A percentile compares a stretch with the other conserved stretches of the same genome.
These are phyloP conservation scores for Phrynocephalus vlangalii DNA, from an alignment of 2,797 vertebrate genomes.

Conservation along the genomic window DNA sequence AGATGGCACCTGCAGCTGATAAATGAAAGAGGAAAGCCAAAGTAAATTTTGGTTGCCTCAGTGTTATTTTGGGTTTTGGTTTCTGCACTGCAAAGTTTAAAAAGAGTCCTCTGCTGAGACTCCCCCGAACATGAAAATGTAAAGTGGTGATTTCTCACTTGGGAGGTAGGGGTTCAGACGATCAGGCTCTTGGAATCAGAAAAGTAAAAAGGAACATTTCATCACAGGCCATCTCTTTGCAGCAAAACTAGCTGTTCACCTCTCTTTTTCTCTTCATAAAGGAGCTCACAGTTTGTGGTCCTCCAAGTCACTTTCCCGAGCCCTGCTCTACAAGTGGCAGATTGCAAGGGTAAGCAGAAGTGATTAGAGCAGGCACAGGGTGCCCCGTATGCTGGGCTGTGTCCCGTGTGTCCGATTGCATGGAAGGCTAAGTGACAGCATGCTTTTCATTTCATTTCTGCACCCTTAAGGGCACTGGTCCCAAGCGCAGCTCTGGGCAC, in stretches of 20 bases:
- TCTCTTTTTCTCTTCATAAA: conserved; percentile 70
- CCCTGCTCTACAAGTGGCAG: not conserved
- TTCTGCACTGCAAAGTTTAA: not conserved
- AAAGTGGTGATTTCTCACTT: no score
- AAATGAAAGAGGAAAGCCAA: no score
- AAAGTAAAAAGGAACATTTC: conserved; percentile 54
- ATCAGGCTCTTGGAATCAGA: conserved; percentile 53
- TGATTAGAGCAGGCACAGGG: not conserved
- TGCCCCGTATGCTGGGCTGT: not conserved
- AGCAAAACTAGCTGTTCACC: conserved; percentile 74
- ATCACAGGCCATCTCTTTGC: conserved; percentile 64
- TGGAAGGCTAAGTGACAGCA: not conserved
- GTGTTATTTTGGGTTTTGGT: not conserved
- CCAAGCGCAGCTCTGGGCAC: no score
- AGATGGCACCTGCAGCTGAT: no score
- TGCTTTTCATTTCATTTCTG: not conserved
- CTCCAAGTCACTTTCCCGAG: no score
- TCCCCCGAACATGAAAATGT: no score
- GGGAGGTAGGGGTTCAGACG: not conserved
- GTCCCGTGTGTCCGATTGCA: not conserved
- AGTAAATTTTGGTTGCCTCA: not conserved
- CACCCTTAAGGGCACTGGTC: not conserved
- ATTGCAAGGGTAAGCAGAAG: not conserved
- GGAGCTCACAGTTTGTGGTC: conserved; percentile 62
- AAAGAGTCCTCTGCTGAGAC: not conserved